A percentile compares a stretch with the other conserved stretches of the same genome.
These are phyloP conservation scores for Liasis olivaceus DNA, from an alignment of 2,797 vertebrate species.

Conservation along the genomic window DNA sequence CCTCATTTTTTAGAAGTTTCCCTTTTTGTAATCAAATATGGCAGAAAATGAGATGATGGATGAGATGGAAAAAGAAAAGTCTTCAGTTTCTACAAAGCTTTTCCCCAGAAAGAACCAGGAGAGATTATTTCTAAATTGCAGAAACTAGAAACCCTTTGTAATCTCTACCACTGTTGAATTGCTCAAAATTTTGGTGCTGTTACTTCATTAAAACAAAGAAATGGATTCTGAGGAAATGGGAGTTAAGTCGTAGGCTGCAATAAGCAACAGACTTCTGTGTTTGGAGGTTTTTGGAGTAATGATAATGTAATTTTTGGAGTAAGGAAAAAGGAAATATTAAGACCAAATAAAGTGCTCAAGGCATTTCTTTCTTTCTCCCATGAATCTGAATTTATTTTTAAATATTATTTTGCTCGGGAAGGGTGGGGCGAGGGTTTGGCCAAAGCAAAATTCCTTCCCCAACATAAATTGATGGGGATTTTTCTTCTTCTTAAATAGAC, in stretches of 20 bases:
- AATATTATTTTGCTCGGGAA: too few relatives aligned
- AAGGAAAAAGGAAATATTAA: not conserved
- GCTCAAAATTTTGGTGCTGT: not conserved
- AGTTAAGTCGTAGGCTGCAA: not conserved
- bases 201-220: not conserved
- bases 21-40: not conserved
- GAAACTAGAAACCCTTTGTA: not conserved
- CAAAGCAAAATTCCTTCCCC: not conserved
- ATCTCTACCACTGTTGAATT: not conserved
- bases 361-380: too few relatives aligned
- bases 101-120: not conserved
- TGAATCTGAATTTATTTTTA: too few relatives aligned
- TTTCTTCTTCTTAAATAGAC: not conserved
- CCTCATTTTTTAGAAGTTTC: not conserved
- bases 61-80: not conserved
- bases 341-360: too few relatives aligned
- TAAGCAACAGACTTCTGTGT: not conserved
- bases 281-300: not conserved
- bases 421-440: not conserved
- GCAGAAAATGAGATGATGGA: not conserved
- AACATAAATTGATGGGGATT: not conserved
- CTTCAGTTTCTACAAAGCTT: not conserved
- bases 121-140: not conserved
- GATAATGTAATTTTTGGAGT: not conserved
- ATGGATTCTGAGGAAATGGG: not conserved